Evolutionary conservation across 2,888 invertebrate genomes (phyloP), one percentile per base, ranked within the genome.

Genomic region (Drosophila setosimentum): DNA sequence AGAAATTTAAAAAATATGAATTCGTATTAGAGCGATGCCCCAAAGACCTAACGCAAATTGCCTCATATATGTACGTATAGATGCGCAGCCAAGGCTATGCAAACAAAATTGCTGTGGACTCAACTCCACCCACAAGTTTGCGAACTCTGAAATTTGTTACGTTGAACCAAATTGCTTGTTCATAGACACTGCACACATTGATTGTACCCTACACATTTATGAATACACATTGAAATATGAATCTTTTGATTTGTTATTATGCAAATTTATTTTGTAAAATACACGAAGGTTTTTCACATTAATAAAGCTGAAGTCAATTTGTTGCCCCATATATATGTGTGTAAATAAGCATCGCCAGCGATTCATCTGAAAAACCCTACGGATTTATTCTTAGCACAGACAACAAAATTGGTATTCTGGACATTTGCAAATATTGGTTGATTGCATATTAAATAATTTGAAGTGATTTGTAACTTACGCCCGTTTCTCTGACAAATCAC

Each of bases 401-500:
- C 16, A 45, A 21, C 21, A 2, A 24, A 8, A 24, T 24, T 45
- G 16, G 8, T 45, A 24, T 24, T 16, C 24, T 45, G 24, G 45
- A 24, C 45, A 45, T 8, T 16, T 4, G 24, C 16, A 24, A 45
- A 45, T 45, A 45, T 45, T 24, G 4, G 45, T 45, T 45, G 24
- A 7, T 16, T 16, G 24, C 8, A 24, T 45, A 16, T 45, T 68
- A 13, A 51, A 40, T 32, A 32, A 59, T 16, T 29, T 29, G 5
- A 21, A 18, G 7, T 29, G 16, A 30, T 54, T 29, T 55, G 4
- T 27, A 16, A 80, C 80, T 80, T 80, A 80, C 80, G 77, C 80
- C 73, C 71, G 80, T 69, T 78, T 48, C 45, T 57, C 35, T 58
- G 55, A 30, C 42, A 65, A 78, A 69, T 77, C 76, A 88, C 85